A percentile compares a stretch with the other conserved stretches of the same genome.
Conservation (phyloP, 2,113 vertebrate genomes). For the Xenotilapia flavipinnis region DNA sequence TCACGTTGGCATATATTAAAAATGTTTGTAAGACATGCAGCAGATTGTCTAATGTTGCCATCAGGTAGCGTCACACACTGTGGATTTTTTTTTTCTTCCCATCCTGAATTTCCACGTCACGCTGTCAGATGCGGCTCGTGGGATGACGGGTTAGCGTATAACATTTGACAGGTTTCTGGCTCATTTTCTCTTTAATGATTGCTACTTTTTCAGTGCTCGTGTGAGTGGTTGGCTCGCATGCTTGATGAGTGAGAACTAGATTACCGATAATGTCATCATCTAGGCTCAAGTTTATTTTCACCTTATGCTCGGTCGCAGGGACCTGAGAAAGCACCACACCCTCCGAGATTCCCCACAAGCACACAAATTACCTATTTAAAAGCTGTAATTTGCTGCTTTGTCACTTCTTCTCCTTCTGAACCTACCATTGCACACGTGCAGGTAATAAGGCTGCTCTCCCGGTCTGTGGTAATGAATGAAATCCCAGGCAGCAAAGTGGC, state of each 20-base stretch:
- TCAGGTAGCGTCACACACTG: background rate
- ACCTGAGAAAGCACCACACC: background rate
- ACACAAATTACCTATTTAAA: background rate
- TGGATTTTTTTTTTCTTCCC: background rate
- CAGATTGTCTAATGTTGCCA: slow-evolving; percentile 6
- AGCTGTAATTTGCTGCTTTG: background rate
- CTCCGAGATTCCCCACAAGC: background rate
- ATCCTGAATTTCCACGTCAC: background rate
- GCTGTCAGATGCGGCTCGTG: background rate
- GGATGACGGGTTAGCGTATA: background rate
- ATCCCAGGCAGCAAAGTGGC: background rate
- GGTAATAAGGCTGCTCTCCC: background rate
- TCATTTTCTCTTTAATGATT: background rate
- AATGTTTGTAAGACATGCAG: background rate
- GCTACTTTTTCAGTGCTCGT: background rate
- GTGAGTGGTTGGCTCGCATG: background rate
- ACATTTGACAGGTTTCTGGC: background rate
- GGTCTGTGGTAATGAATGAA: background rate
- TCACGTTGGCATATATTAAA: background rate
- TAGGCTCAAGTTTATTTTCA: background rate
- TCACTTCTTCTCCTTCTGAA: background rate
- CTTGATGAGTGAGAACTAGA: background rate
- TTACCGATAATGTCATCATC: slow-evolving; percentile 23
- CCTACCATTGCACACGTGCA: background rate
- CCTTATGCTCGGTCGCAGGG: background rate